A percentile compares a stretch with the other conserved stretches of the same genome.
Evolutionary conservation across 2,888 invertebrate genomes (phyloP).

Genomic region (Diaphora mendica): DNA sequence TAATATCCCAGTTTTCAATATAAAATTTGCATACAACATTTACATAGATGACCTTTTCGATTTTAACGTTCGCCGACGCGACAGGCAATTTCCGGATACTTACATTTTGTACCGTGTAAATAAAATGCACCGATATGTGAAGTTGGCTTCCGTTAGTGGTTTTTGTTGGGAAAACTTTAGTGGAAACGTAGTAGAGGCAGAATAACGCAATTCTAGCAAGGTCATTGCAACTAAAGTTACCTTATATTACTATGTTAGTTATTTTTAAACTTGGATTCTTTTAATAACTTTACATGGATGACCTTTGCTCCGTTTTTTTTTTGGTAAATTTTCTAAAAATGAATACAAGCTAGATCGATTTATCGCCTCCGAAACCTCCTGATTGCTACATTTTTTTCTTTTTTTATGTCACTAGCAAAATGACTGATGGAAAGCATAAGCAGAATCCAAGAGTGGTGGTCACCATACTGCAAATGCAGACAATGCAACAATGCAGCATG

Average conservation of each 20-base stretch:
- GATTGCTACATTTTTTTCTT: too few species aligned
- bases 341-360: too few species aligned
- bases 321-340: too few species aligned
- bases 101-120: conserved; percentile 23
- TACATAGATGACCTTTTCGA: conserved; percentile 12
- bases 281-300: too few species aligned
- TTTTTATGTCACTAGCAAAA: too few species aligned
- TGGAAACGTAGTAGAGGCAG: neutral
- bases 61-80: conserved; percentile 12
- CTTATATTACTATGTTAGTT: neutral
- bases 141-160: neutral
- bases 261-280: neutral
- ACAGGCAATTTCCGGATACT: conserved; percentile 39
- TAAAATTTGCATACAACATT: conserved; percentile 17
- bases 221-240: neutral
- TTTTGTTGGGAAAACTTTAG: neutral
- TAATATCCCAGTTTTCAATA: conserved; percentile 8
- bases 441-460: too few species aligned
- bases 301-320: too few species aligned
- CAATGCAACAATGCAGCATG: too few species aligned
- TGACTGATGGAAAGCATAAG: too few species aligned
- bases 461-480: too few species aligned
- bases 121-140: conserved; percentile 22
- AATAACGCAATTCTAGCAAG: neutral
- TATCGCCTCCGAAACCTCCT: too few species aligned